Base-by-base conservation (phyloP, 2,797 vertebrate genomes). In the Fringilla coelebs region DNA sequence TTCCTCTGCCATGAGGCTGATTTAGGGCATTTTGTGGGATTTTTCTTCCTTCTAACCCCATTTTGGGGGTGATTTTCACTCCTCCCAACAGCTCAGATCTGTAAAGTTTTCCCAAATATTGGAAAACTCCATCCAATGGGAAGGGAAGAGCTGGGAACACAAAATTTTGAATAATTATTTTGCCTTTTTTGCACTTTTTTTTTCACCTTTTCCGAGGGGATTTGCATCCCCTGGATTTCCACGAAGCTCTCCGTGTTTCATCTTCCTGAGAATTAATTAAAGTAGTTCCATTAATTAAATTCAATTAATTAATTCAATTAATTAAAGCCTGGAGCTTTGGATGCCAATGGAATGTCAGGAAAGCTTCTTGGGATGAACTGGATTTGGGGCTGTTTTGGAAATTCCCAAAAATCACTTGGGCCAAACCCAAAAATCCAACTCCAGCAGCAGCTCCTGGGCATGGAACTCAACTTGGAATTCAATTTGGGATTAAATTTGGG, bases 51-150 rank as follows among this genome's bases (percentile, higher is more conserved):
- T 7, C 6, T 1, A 6, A 29, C 2, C 46, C 21, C 28, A 11
- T 57, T 70, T 32, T 28, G 8, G 67, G 40, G 32, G 3, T 6
- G 29, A 25, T 61, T 93, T 73, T 65, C 34, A 4, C 18, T 66
- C 43, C 18, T 70, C 24, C 52, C 45, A 21, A 13, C 31, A 17
- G 20, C 54, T 51, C 38, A n/a, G 18, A 58, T 41, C 54, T 32
- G 1, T 11, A 6, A 8, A 3, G 2, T 48, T 28, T 29, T 54
- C 31, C 46, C n/a, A 0, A 7, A 54, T 2, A 17, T 28, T 31
- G 49, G 31, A 22, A 70, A 57, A 15, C 8, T 31, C 41, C 32
- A 13, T 51, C 26, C 28, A 2, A 2, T 12, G 7, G 29, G 49
- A 63, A 26, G 17, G 15, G 25, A 28, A 51, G 31, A 49, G 38